A percentile compares a stretch with the other conserved stretches of the same genome.
phyloP scores from a whole-genome alignment of 2,888 invertebrate species.

The Ctena decussata region DNA sequence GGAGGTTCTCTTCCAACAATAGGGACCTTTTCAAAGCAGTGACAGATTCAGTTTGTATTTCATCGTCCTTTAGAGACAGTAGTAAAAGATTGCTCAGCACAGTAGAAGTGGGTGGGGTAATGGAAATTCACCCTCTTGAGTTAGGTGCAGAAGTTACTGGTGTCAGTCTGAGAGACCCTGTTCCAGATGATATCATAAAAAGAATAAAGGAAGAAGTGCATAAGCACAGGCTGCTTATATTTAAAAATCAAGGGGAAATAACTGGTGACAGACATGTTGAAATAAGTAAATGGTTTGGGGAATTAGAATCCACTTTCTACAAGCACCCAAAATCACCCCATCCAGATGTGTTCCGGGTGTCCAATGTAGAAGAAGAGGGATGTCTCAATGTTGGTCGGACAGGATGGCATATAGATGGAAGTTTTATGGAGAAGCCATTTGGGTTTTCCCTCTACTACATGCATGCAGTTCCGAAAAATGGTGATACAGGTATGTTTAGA shows the following conservation, averaged over 20 bases:
- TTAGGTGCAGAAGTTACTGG: constrained; percentile 78
- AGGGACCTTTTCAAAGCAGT: neutral
- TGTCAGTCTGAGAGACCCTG: constrained; percentile 71
- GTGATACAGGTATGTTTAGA: constrained; percentile 82
- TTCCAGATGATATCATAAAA: constrained; percentile 72
- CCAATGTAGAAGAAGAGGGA: constrained; percentile 81
- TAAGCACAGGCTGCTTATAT: constrained; percentile 79
- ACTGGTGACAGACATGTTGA: constrained; percentile 80
- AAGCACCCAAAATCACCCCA: constrained; percentile 83
- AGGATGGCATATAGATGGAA: constrained; percentile 85
- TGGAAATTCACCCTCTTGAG: constrained; percentile 56
- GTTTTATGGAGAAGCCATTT: constrained; percentile 83
- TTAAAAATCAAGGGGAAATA: constrained; percentile 80
- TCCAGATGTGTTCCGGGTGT: constrained; percentile 84
- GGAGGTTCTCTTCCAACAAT: neutral
- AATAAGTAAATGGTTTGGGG: constrained; percentile 83
- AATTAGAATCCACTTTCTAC: constrained; percentile 84
- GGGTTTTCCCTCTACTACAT: constrained; percentile 82
- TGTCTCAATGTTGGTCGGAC: constrained; percentile 83
- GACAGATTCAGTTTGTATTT: neutral
- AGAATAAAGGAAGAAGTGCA: constrained; percentile 76
- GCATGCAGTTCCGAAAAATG: constrained; percentile 78
- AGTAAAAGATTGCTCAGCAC: neutral
- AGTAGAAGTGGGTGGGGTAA: constrained; percentile 27
- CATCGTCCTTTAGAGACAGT: neutral